Conservation (phyloP, 2,113 vertebrate species). For the Anoplopoma fimbria region DNA sequence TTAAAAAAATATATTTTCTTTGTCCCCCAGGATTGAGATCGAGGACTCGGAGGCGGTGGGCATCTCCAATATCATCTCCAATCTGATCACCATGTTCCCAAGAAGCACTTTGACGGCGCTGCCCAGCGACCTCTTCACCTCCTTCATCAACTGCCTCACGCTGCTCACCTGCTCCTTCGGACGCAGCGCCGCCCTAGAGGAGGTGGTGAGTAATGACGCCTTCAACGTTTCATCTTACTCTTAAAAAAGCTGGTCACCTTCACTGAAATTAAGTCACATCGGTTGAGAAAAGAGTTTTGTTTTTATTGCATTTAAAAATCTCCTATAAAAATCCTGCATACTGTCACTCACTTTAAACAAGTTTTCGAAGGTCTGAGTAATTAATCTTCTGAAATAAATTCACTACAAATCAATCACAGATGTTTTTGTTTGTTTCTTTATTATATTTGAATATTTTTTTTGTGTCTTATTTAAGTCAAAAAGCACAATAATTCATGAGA, state of each 20-base stretch:
- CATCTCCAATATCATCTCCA: slow-evolving; percentile 97
- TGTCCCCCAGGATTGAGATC: slow-evolving; percentile 91
- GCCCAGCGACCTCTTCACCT: slow-evolving; percentile 96
- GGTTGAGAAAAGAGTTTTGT: too few species aligned
- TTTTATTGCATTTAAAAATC: too few species aligned
- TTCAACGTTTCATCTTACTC: neutral
- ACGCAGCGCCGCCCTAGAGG: slow-evolving; percentile 96
- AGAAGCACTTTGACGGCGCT: slow-evolving; percentile 94
- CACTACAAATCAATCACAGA: too few species aligned
- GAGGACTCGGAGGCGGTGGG: slow-evolving; percentile 99
- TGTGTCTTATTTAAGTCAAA: too few species aligned
- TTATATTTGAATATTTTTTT: too few species aligned
- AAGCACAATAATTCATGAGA: too few species aligned
- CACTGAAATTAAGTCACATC: too few species aligned
- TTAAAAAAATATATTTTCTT: neutral
- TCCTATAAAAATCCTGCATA: too few species aligned
- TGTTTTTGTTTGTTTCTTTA: too few species aligned
- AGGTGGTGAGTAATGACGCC: slow-evolving; percentile 88
- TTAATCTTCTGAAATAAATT: too few species aligned
- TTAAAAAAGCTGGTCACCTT: neutral
- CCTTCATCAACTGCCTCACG: slow-evolving; percentile 98
- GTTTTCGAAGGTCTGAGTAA: too few species aligned
- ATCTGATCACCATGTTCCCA: slow-evolving; percentile 97
- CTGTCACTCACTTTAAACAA: neutral
- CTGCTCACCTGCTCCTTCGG: slow-evolving; percentile 98